These are phyloP conservation scores for Drosophila quinaria DNA, from an alignment of 2,888 invertebrate genomes.

Conservation along the genomic window DNA sequence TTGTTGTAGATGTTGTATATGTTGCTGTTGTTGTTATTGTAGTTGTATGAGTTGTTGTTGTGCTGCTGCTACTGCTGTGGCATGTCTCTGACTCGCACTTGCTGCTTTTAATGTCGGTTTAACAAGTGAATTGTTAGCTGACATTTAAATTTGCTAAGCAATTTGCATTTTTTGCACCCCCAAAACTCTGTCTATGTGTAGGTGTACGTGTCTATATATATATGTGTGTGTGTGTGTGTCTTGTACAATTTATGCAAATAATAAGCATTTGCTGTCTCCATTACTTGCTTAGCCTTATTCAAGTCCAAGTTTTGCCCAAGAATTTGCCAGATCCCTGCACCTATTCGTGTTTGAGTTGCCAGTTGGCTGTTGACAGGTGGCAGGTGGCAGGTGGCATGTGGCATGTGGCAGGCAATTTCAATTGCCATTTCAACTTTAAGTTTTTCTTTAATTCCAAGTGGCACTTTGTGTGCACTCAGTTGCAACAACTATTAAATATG, in stretches of 20 bases:
- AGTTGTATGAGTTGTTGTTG: conserved; percentile 8
- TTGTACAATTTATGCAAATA: conserved; percentile 72
- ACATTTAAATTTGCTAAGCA: conserved; percentile 77
- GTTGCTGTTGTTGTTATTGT: neutral
- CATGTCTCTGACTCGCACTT: conserved; percentile 24
- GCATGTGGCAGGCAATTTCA: conserved; percentile 55
- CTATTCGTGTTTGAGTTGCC: conserved; percentile 64
- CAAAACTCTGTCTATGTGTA: conserved; percentile 12
- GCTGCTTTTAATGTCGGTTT: conserved; percentile 66
- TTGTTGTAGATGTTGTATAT: conserved; percentile 1
- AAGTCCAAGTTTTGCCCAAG: conserved; percentile 47
- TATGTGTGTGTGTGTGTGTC: conserved; percentile 31
- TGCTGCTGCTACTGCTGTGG: conserved; percentile 39
- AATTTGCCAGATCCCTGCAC: conserved; percentile 24
- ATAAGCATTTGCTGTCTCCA: conserved; percentile 73
- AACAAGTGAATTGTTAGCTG: conserved; percentile 75
- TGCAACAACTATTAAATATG: conserved; percentile 70
- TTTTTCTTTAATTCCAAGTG: conserved; percentile 51
- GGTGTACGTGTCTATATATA: conserved; percentile 1
- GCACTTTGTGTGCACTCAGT: conserved; percentile 58
- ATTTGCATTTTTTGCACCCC: conserved; percentile 66
- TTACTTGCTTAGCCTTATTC: conserved; percentile 65
- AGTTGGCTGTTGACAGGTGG: conserved; percentile 18
- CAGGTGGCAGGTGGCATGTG: conserved; percentile 42
- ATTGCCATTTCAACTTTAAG: conserved; percentile 53